Percentiles rank a stretch among this genome's conserved stretches.
Evolutionary conservation across 2,888 invertebrate genomes (phyloP).

Genomic region (Nomada hirtipes): DNA sequence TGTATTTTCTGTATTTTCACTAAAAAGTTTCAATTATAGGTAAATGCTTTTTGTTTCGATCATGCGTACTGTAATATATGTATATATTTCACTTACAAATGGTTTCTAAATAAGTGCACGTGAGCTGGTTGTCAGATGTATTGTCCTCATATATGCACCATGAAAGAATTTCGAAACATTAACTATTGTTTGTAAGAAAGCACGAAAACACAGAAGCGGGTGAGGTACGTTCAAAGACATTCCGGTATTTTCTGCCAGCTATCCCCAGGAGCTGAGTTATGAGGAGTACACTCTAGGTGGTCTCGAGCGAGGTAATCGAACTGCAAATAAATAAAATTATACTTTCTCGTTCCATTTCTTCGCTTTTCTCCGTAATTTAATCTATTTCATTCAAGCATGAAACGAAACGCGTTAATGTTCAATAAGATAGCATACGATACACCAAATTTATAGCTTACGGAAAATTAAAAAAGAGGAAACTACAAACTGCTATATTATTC

Average conservation of each 20-base stretch:
- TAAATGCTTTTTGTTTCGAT: too few species aligned
- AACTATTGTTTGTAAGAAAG: constrained; percentile 38
- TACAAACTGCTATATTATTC: too few species aligned
- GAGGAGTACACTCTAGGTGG: constrained; percentile 76
- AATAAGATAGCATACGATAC: too few species aligned
- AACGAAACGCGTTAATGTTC: too few species aligned
- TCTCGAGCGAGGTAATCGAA: constrained; percentile 77
- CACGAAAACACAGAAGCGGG: constrained; percentile 52
- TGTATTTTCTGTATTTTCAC: too few species aligned
- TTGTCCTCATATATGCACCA: not conserved
- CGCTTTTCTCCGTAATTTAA: constrained; percentile 5
- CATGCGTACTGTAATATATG: too few species aligned
- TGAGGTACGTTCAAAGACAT: constrained; percentile 41
- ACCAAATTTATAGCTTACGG: too few species aligned
- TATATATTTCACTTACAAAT: not conserved
- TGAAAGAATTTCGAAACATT: not conserved
- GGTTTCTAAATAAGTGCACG: not conserved
- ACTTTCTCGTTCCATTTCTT: constrained; percentile 21
- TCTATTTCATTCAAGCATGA: not conserved
- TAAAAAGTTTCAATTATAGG: too few species aligned
- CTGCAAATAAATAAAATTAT: constrained; percentile 78
- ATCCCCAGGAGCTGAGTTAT: constrained; percentile 73
- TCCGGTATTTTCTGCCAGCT: constrained; percentile 65
- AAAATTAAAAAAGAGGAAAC: too few species aligned
- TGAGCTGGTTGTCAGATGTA: too few species aligned